Conservation (phyloP, 2,113 vertebrate genomes). For the Thalassarche chlororhynchos region DNA sequence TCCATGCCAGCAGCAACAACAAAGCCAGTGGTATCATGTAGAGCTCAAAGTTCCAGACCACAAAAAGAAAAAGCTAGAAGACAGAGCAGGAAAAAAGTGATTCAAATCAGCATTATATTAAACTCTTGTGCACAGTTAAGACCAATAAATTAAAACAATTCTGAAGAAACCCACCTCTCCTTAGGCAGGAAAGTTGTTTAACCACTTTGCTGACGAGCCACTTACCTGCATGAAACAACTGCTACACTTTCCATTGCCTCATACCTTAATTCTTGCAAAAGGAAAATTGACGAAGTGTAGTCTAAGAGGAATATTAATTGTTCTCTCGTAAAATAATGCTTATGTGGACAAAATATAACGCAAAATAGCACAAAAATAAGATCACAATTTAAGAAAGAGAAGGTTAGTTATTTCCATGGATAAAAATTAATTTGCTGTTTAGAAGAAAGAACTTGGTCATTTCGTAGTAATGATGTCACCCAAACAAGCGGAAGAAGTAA, state of each 20-base stretch:
- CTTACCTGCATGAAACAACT: neutral
- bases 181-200: neutral
- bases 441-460: neutral
- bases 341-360: neutral
- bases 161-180: neutral
- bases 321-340: slow-evolving; percentile 14
- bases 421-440: slow-evolving; percentile 18
- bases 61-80: slow-evolving; percentile 90
- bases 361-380: neutral
- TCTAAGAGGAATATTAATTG: slow-evolving; percentile 12
- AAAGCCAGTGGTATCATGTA: slow-evolving; percentile 95
- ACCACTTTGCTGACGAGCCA: neutral
- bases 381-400: neutral
- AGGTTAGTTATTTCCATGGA: slow-evolving; percentile 6
- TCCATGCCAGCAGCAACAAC: slow-evolving; percentile 91
- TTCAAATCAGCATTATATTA: slow-evolving; percentile 29
- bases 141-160: neutral
- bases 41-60: slow-evolving; percentile 99
- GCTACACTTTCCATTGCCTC: neutral
- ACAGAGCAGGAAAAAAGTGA: neutral
- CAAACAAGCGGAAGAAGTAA: slow-evolving; percentile 33
- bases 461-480: slow-evolving; percentile 20
- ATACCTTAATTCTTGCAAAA: neutral
- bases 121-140: neutral
- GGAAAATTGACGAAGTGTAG: neutral